Evolutionary conservation across 2,797 vertebrate genomes (phyloP).

Genomic region (Falco concolor): DNA sequence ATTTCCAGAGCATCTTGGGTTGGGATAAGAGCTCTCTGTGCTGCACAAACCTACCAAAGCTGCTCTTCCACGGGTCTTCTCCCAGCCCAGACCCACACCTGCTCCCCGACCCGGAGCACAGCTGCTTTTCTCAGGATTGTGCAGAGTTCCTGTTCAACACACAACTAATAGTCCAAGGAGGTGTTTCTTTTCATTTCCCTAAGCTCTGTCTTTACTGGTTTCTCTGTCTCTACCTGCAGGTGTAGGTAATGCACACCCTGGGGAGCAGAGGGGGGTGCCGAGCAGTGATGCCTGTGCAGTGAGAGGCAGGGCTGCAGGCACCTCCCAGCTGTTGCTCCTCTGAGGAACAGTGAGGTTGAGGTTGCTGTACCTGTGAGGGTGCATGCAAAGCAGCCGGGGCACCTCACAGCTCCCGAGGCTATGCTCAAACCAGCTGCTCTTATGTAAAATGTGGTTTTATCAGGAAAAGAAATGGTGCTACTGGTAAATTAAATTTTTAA

Average conservation of each 20-base stretch:
- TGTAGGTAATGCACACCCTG: not conserved
- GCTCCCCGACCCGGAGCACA: not conserved
- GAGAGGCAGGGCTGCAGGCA: not conserved
- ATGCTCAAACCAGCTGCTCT: not conserved
- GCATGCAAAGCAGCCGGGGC: accelerated
- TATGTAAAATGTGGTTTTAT: not conserved
- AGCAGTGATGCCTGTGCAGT: not conserved
- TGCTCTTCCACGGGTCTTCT: not conserved
- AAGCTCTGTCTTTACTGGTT: not conserved
- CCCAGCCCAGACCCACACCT: not conserved
- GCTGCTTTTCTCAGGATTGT: not conserved
- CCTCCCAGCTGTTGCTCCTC: not conserved
- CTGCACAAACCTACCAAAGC: not conserved
- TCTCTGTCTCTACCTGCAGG: not conserved
- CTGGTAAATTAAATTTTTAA: not conserved
- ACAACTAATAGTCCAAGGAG: not conserved
- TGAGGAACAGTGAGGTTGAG: not conserved
- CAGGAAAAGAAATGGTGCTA: not conserved
- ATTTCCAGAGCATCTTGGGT: not conserved
- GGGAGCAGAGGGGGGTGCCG: not conserved
- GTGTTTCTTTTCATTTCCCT: not conserved
- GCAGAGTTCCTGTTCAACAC: not conserved
- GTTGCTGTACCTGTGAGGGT: not conserved
- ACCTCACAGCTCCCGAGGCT: not conserved
- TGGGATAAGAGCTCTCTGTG: not conserved